A percentile compares a stretch with the other conserved stretches of the same genome.
Evolutionary conservation across 2,797 vertebrate species (phyloP).

Genomic region (Phrynocephalus guinanensis): DNA sequence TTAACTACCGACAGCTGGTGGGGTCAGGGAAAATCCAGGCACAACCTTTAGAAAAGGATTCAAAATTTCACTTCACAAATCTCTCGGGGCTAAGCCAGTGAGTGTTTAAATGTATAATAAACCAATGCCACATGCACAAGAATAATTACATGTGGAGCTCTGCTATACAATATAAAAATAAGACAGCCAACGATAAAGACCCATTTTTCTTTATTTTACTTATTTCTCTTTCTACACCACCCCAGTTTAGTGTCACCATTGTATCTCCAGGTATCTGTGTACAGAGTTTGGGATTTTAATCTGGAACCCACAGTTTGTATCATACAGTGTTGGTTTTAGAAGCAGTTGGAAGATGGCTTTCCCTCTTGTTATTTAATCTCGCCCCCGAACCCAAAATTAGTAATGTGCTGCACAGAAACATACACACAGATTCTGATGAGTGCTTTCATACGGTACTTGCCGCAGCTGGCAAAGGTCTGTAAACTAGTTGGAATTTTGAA

Average conservation of each 20-base stretch:
- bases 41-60: conserved; percentile 9
- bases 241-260: background rate
- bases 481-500: no score
- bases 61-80: background rate
- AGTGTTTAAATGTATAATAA: conserved; percentile 10
- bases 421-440: no score
- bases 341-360: background rate
- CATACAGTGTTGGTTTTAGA: background rate
- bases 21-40: conserved; percentile 10
- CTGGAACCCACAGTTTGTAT: background rate
- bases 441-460: no score
- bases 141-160: background rate
- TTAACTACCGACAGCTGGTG: background rate
- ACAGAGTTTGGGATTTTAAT: background rate
- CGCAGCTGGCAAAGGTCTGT: no score
- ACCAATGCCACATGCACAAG: background rate
- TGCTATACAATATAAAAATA: background rate
- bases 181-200: background rate
- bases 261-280: background rate
- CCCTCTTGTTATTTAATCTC: background rate
- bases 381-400: background rate
- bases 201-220: no score
- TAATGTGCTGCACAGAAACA: background rate
- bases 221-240: no score
- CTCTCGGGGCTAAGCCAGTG: background rate